Evolutionary conservation across 2,888 invertebrate species (phyloP), one percentile per base, ranked within the genome.

Genomic region (Rotaria socialis): DNA sequence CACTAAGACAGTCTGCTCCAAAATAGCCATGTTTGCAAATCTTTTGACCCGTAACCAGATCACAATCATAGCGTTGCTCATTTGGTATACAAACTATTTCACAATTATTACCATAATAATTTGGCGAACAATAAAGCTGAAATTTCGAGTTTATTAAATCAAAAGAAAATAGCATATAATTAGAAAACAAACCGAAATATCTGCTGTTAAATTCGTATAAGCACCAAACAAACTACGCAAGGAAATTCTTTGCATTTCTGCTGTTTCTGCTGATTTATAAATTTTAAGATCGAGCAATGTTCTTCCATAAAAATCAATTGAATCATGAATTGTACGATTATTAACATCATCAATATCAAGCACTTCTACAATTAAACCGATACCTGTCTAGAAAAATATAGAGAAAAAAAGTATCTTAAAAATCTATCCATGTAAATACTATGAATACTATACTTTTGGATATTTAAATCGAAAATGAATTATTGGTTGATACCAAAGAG

Each of bases 341-440:
- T n/a, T 50, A n/a, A 60, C 67, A 80, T 84, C 85, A 80, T 84
- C 84, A 41, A 84, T 47, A 84, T 84, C 84, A 35, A 27, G 41
- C 0, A 87, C 87, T 52, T 87, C 87, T 2, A 85, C 75, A 85
- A 87, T 85, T 75, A 87, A 58, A 52, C 87, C 87, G 43, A 87
- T 87, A 24, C 85, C 87, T 35, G n/a, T 41, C 87, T 87, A 55
- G 8, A 84, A 55, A 41, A 52, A 85, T 56, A 86, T 24, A 74
- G 47, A 80, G 1, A 41, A 6, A 60, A 52, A 55, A 47, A 22
- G 14, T n/a, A n/a, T n/a, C 6, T n/a, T 6, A n/a, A 11, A 3
- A n/a, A 84, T 27, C 43, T 87, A 47, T 56, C n/a, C 84, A 56
- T 41, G 10, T 10, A 60, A 50, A 3, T 35, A 35, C 35, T 35